Evolutionary conservation across 1,140 invertebrate genomes (phyloP), one percentile per base, ranked within the genome.

Genomic region (Platorchestia sp.): DNA sequence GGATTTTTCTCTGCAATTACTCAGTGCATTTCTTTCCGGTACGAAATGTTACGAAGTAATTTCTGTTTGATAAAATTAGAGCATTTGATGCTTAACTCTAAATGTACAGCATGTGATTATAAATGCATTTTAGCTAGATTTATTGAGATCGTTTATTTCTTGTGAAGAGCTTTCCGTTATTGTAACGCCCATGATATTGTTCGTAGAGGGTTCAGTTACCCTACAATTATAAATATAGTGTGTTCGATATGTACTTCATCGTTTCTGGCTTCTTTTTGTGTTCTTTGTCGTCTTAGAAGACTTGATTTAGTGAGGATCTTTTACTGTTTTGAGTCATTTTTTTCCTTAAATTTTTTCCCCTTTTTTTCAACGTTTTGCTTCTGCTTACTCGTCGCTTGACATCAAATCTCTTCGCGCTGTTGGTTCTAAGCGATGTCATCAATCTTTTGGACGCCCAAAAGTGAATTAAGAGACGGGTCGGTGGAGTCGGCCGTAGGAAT

Each of bases 371-470:
- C 14, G 41, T 41, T 89, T 89, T 44, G 87, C 87, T 89, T 89
- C 87, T 89, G 87, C 87, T 89, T 89, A 44, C 87, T 36, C 5
- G 36, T 89, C 43, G 87, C 14, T 44, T 44, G 87, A 75, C 87
- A 89, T 93, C 43, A 44, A 45, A 47, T 93, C 45, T 93, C 27
- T 44, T 93, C 91, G 41, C 87, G 45, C 16, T 93, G 91, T 93
- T 93, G 91, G 44, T 93, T 93, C 44, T 44, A 44, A n/a, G 43
- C 43, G 91, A 45, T 42, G 43, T 27, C 7, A 93, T 93, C 91
- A 44, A 93, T 93, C 91, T 19, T 93, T 93, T 45, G 36, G 91
- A 47, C 91, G 36, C 91, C 43, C 44, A 45, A 43, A 93, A 93
- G 91, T 93, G 91, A 93, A 93, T 93, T 45, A 47, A 45, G 45